phyloP scores from a whole-genome alignment of 2,113 vertebrate genomes.

The Harpagus bidentatus region DNA sequence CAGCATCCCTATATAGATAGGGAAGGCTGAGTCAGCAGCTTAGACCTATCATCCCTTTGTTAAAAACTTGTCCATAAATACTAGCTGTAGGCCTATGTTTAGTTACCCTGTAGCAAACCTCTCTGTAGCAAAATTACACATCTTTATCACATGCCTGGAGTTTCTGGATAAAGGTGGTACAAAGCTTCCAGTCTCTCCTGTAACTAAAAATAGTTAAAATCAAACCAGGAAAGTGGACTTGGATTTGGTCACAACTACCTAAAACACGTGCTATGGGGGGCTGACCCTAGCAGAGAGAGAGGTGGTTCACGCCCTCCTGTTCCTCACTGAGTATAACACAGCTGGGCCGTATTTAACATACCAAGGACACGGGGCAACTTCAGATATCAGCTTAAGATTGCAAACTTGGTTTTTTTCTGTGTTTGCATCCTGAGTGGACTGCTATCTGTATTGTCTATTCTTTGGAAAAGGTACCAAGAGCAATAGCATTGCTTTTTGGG shows the following conservation, averaged over 20 bases:
- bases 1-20: neutral
- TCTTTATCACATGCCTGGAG: neutral
- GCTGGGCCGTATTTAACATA: rapidly evolving
- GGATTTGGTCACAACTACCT: neutral
- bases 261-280: rapidly evolving
- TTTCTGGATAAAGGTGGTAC: neutral
- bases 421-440: neutral
- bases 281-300: neutral
- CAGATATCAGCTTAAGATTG: neutral
- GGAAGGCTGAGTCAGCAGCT: constrained; percentile 54
- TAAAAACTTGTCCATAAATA: neutral
- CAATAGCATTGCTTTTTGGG: neutral
- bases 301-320: rapidly evolving
- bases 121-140: neutral
- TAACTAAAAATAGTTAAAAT: neutral
- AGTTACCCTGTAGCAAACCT: neutral
- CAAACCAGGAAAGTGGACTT: neutral
- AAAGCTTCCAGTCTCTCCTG: neutral
- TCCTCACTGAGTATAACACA: neutral
- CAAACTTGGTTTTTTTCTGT: neutral
- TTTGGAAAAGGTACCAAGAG: neutral
- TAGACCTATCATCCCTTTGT: neutral
- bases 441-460: neutral
- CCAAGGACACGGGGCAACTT: rapidly evolving
- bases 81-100: neutral